Evolutionary conservation across 2,888 invertebrate genomes (phyloP), one percentile per base, ranked within the genome.

Genomic region (Atethmia centrago): DNA sequence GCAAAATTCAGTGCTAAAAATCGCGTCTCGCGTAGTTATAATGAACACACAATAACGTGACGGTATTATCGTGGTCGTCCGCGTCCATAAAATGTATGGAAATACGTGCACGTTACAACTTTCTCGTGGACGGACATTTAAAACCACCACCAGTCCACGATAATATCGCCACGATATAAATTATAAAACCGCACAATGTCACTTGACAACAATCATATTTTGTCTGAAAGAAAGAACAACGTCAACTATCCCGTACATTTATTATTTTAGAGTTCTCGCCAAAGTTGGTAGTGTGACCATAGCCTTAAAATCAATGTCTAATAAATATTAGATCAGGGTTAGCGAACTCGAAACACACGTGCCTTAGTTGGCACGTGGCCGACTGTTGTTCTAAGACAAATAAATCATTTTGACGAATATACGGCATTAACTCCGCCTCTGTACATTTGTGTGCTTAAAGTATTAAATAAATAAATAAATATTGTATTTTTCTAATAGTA

Each of bases 301-400:
- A 45, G 72, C 61, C 31, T 75, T 75, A 71, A 75, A 53, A 71
- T 7, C 16, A 25, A 53, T 79, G 45, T 71, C 47, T 79, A 49
- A 79, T 76, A 81, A 65, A 78, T 78, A 81, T 62, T 81, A 81
- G 65, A 75, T 65, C n/a, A 62, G 65, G 61, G 77, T 81, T 62
- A 58, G 55, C 25, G 82, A 56, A 78, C 77, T 51, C 47, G n/a
- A 45, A 31, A 65, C 14, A 45, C 55, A 51, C 66, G 76, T 51
- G 47, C 8, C 36, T 31, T 25, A 25, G 14, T 25, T 42, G 14
- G 55, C 73, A 80, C 62, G 73, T 45, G 42, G 62, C 56, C 19
- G 12, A 19, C 25, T 36, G 25, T 42, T 36, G 16, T 8, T 49
- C 8, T 45, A 4, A 64, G 28, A 40, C 40, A 40, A 40, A 40